Evolutionary conservation across 2,888 invertebrate species (phyloP).

Genomic region (Rutpela maculata): DNA sequence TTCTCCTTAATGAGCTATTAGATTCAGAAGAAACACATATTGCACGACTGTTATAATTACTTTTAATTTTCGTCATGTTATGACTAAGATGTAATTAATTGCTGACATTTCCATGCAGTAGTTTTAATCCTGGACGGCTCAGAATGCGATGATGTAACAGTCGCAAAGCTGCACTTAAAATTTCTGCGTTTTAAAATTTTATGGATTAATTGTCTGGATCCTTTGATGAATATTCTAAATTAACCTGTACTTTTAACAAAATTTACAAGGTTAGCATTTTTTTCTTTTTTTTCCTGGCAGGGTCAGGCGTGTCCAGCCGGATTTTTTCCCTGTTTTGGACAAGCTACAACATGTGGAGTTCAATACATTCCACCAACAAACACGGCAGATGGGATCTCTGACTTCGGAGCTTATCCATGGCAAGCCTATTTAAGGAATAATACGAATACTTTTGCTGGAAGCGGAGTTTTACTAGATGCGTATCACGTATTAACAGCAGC

Average conservation of each 20-base stretch:
- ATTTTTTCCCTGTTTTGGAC: constrained; percentile 64
- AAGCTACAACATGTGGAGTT: constrained; percentile 72
- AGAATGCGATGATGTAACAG: too few species aligned
- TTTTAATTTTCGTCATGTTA: not conserved
- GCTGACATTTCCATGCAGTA: too few species aligned
- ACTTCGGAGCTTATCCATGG: constrained; percentile 85
- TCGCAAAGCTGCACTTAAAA: too few species aligned
- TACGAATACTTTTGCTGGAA: constrained; percentile 78
- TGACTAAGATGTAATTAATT: not conserved
- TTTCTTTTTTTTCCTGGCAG: not conserved
- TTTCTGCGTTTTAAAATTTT: too few species aligned
- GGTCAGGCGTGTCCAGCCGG: constrained; percentile 63
- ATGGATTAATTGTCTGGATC: too few species aligned
- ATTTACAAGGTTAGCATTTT: too few species aligned
- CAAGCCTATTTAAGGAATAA: constrained; percentile 75
- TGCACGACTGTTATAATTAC: too few species aligned
- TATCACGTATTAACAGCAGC: constrained; percentile 84
- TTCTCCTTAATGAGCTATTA: too few species aligned
- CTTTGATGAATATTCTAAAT: too few species aligned
- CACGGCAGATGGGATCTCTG: constrained; percentile 76
- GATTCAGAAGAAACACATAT: too few species aligned
- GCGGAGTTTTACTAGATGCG: constrained; percentile 83
- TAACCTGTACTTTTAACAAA: too few species aligned
- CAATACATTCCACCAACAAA: constrained; percentile 68
- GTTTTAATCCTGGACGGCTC: too few species aligned